phyloP scores from a whole-genome alignment of 2,888 invertebrate species.

The Craniophora ligustri region DNA sequence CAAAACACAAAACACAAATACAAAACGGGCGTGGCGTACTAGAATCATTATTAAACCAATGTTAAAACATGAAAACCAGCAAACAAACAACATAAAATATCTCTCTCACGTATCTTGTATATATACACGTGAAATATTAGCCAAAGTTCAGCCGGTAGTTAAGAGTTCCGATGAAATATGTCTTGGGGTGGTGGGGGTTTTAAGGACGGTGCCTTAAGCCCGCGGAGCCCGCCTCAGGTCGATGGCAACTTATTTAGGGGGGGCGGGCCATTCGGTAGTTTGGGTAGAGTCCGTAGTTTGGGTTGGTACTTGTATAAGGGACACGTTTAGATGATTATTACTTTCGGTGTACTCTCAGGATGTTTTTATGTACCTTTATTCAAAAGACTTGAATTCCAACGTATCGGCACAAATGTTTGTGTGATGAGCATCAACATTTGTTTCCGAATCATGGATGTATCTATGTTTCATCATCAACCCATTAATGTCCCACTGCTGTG shows the following conservation, averaged over 20 bases:
- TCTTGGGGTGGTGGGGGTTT: constrained; percentile 78
- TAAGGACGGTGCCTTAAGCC: constrained; percentile 84
- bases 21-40: too few species aligned
- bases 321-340: constrained; percentile 35
- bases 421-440: too few species aligned
- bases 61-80: too few species aligned
- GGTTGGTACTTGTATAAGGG: constrained; percentile 21
- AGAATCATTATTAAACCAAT: too few species aligned
- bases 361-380: constrained; percentile 15
- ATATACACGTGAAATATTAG: constrained; percentile 83
- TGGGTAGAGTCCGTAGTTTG: constrained; percentile 7
- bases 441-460: too few species aligned
- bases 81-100: constrained; percentile 6
- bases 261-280: constrained; percentile 45
- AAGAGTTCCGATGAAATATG: constrained; percentile 87
- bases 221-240: constrained; percentile 68
- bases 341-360: constrained; percentile 2
- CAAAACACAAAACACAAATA: neutral
- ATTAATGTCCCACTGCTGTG: too few species aligned
- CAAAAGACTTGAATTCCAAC: too few species aligned
- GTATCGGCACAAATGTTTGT: too few species aligned
- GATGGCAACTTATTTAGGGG: constrained; percentile 79
- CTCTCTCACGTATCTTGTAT: constrained; percentile 43
- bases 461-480: too few species aligned
- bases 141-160: constrained; percentile 81